Conservation (phyloP, 2,797 vertebrate genomes). For the Sebastes taczanowskii region DNA sequence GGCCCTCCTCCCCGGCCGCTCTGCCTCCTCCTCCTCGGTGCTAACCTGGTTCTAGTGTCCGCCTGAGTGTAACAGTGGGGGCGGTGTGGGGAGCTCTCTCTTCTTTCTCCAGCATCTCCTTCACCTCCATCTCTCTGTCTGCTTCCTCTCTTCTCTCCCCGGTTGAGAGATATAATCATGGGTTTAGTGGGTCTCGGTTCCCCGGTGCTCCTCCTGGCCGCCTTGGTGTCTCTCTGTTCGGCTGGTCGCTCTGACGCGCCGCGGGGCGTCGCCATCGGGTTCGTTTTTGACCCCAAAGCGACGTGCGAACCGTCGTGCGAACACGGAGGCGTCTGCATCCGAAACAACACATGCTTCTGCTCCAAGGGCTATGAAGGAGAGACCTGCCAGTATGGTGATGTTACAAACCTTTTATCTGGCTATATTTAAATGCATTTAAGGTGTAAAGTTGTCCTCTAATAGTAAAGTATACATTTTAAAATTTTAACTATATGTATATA, state of each 20-base stretch:
- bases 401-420: conserved; percentile 5
- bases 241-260: conserved; percentile 76
- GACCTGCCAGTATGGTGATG: conserved; percentile 85
- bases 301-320: conserved; percentile 84
- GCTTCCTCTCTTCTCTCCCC: not conserved
- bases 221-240: conserved; percentile 38
- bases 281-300: conserved; percentile 80
- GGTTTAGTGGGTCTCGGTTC: rapidly evolving
- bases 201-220: conserved; percentile 32
- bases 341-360: conserved; percentile 89
- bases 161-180: conserved; percentile 27
- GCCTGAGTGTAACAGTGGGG: conserved; percentile 26
- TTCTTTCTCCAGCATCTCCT: conserved; percentile 6
- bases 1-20: not conserved
- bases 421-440: not conserved
- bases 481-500: too few species aligned
- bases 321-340: conserved; percentile 87
- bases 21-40: not conserved
- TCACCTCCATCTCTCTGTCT: not conserved
- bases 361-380: conserved; percentile 88
- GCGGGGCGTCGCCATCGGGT: conserved; percentile 79
- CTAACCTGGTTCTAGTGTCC: conserved; percentile 2
- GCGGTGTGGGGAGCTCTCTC: conserved; percentile 28
- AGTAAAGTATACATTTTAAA: not conserved
- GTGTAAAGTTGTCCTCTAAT: not conserved